Evolutionary conservation across 2,888 invertebrate species (phyloP), one percentile per base, ranked within the genome.

Genomic region (Tinea semifulvella): DNA sequence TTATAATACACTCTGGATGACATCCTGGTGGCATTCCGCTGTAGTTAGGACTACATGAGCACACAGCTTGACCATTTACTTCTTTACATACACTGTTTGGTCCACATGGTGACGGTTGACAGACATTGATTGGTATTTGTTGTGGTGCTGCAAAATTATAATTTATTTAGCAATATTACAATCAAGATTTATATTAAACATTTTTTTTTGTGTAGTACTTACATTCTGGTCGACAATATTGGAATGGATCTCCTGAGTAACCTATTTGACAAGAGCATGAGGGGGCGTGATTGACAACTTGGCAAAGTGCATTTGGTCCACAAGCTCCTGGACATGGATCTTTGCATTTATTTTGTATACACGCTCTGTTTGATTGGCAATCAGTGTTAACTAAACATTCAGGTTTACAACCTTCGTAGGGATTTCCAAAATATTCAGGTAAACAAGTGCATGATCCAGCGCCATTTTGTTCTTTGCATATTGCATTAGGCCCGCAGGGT

Each of bases 291-390:
- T 88, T 88, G 3, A 88, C 83, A 14, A 89, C 89, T 70, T 87
- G 87, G 59, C 91, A 92, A 20, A 87, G 68, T 6, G 91, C 88
- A 61, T 91, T 90, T 51, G 85, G 84, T 1, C 90, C 91, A 63
- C 92, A 92, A 6, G 88, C 87, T 50, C 90, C 90, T 2, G 88
- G 88, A 57, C 92, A 92, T 31, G 92, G 91, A 66, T 92, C 88
- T 54, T 80, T 73, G 61, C 91, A 91, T 68, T 88, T 89, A 53
- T 85, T 87, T 57, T 86, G 85, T 6, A 88, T 72, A 56, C 91
- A 91, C n/a, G 89, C 88, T 55, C 73, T 84, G 55, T 87, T 84
- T 6, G 87, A 83, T 7, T 87, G 74, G 60, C 91, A 91, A 57
- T 90, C 90, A 0, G 87, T 85, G 62, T 88, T 89, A 11, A 88